These are phyloP conservation scores for Synanthedon formicaeformis DNA, from an alignment of 2,888 invertebrate genomes.

Conservation along the genomic window DNA sequence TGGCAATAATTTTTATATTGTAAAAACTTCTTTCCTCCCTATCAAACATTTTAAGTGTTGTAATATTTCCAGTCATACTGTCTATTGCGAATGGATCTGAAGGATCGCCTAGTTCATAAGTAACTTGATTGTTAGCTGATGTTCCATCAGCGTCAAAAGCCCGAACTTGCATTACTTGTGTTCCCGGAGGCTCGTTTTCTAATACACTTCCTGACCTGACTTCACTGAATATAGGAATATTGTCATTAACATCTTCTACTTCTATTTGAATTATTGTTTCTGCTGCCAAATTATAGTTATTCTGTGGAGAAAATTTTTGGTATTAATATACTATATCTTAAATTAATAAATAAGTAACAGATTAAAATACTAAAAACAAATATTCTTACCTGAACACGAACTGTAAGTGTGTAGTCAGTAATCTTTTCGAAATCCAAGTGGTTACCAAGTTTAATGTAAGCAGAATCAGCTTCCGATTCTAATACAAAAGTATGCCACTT, in stretches of 20 bases:
- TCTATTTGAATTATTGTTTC: slow-evolving; percentile 83
- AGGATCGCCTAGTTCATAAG: slow-evolving; percentile 79
- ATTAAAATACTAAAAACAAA: background rate
- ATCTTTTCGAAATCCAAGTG: slow-evolving; percentile 87
- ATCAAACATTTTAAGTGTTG: slow-evolving; percentile 84
- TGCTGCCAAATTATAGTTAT: slow-evolving; percentile 82
- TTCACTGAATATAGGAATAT: slow-evolving; percentile 87
- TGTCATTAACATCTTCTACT: slow-evolving; percentile 91
- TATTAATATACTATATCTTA: background rate
- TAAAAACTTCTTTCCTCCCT: slow-evolving; percentile 87
- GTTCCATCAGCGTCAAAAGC: slow-evolving; percentile 91
- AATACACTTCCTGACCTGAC: slow-evolving; percentile 83
- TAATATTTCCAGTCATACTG: slow-evolving; percentile 87
- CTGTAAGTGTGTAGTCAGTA: slow-evolving; percentile 84
- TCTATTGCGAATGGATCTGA: slow-evolving; percentile 87
- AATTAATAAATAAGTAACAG: slow-evolving; percentile 3
- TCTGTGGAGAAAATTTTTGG: slow-evolving; percentile 51
- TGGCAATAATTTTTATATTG: slow-evolving; percentile 90
- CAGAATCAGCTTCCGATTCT: slow-evolving; percentile 76
- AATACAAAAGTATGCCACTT: slow-evolving; percentile 81
- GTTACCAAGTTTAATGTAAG: slow-evolving; percentile 81
- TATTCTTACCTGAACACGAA: slow-evolving; percentile 74
- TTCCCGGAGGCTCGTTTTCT: slow-evolving; percentile 86
- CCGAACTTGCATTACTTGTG: slow-evolving; percentile 87
- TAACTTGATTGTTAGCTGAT: slow-evolving; percentile 83